Base-by-base conservation (phyloP, 2,113 vertebrate species). In the Capricornis sumatraensis region DNA sequence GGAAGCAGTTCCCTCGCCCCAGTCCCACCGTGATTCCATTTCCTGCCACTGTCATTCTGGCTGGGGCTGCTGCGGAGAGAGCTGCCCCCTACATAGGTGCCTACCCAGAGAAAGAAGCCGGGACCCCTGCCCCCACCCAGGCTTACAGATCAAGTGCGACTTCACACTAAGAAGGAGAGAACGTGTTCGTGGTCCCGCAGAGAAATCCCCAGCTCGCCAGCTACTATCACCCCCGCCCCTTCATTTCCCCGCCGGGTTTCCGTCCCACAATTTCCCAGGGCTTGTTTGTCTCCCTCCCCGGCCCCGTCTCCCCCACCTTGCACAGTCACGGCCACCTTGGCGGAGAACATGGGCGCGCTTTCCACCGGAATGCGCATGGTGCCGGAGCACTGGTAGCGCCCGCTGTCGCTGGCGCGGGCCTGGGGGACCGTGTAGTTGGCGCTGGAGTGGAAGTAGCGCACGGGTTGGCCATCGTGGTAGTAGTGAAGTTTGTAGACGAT, bases 351-450 rank as follows among this genome's bases (percentile, higher is more conserved):
- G 58, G 98, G 98, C 47, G 96, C 97, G 43, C 98, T 97, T 92
- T 98, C 98, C 86, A 97, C 98, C 0, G 98, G 98, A 67, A 98
- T 94, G 57, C 98, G 98, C 97, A 98, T 94, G 94, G 98, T 97
- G 47, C 98, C 98, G 0, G 98, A 98, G 93, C 98, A 98, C 94
- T 97, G 98, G 95, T 98, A 98, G 58, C 81, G 95, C 7, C 98
- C 98, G 19, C 98, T 98, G 50, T 98, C 97, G 36, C 96, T 91
- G 86, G 97, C 74, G 12, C 96, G 98, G 15, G 98, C 98, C 83
- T 98, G 98, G 27, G 97, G 21, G 83, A 98, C 97, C 0, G 98
- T 96, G 83, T 98, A 98, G 91, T 98, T 98, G 83, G 98, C 91
- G 43, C 98, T 96, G 25, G 98, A 93, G 53, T 87, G 96, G 88